Evolutionary conservation across 2,113 vertebrate genomes (phyloP).

Genomic region (Erinaceus europaeus): DNA sequence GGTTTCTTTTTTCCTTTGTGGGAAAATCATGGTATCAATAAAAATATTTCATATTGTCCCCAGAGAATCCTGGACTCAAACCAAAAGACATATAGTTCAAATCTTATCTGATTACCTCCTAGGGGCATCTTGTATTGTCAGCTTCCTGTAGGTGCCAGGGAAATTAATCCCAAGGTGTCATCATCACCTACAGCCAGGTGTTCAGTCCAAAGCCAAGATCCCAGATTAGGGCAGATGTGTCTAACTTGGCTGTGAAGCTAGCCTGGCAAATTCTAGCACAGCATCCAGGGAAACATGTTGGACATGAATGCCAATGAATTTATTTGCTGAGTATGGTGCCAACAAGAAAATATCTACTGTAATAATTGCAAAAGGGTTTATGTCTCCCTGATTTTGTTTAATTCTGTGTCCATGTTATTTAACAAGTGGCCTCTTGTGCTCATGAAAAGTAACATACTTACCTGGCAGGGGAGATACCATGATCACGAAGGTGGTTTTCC

Average conservation of each 20-base stretch:
- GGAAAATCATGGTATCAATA: neutral
- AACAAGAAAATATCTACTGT: neutral
- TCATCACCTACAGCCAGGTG: neutral
- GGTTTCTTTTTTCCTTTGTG: neutral
- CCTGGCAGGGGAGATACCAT: too few relatives aligned
- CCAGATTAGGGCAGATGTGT: neutral
- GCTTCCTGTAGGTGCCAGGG: neutral
- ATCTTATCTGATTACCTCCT: neutral
- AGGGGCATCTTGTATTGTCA: neutral
- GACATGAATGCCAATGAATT: neutral
- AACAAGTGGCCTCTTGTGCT: too few relatives aligned
- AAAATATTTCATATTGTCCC: neutral
- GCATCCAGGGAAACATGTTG: neutral
- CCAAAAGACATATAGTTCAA: neutral
- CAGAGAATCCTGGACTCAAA: neutral
- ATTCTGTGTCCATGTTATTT: neutral
- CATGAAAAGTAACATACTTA: too few relatives aligned
- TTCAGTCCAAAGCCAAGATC: constrained; percentile 9
- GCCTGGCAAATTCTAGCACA: neutral
- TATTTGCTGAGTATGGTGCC: neutral
- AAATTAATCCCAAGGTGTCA: neutral
- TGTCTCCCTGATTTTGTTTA: neutral
- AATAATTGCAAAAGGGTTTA: neutral
- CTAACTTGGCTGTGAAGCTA: neutral
- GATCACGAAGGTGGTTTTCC: too few relatives aligned